Base-by-base conservation (phyloP, 64 coral and sea anemone species). In the Stylophora pistillata region DNA sequence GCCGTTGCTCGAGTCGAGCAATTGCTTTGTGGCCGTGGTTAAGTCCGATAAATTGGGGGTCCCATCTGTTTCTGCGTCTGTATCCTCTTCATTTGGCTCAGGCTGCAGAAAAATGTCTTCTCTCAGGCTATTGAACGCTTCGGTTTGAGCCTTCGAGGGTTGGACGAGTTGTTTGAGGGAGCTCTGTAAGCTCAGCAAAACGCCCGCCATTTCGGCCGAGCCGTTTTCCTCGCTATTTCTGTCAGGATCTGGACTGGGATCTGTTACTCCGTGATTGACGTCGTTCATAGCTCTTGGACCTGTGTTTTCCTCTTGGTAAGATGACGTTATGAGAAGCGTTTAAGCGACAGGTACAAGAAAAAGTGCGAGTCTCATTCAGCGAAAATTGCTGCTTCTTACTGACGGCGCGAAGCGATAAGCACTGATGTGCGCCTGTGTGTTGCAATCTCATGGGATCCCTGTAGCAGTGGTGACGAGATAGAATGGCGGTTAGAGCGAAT, bases 181-280 rank as follows among this genome's bases (percentile, higher is more conserved):
- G 41, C 41, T 76, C 1, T 76, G 74, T 76, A 77, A 77, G 74
- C 41, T 23, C 13, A 11, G 41, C 34, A 77, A 21, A 55, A 77
- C 16, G 3, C 74, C 30, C 34, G 74, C 74, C 74, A 77, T 77
- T 16, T 77, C 47, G 86, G 69, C 52, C 68, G 85, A 87, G 53
- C 78, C 30, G 78, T 81, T 81, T 81, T 56, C 60, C 78, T 81
- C 78, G 20, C 60, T 27, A 59, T 9, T 60, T 10, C 81, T 86
- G 66, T 18, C 9, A 16, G 20, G 73, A 34, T 55, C 73, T 13
- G 41, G 23, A 56, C 83, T 16, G 10, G 47, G 54, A 54, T 72
- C 64, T 34, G 37, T 72, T 86, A 56, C 56, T 29, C 29, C 83
- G 55, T 10, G 62, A n/a, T 72, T 58, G 17, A 41, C 65, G 26